Conservation (phyloP, 2,888 invertebrate species). For the Temnothorax unifasciatus region DNA sequence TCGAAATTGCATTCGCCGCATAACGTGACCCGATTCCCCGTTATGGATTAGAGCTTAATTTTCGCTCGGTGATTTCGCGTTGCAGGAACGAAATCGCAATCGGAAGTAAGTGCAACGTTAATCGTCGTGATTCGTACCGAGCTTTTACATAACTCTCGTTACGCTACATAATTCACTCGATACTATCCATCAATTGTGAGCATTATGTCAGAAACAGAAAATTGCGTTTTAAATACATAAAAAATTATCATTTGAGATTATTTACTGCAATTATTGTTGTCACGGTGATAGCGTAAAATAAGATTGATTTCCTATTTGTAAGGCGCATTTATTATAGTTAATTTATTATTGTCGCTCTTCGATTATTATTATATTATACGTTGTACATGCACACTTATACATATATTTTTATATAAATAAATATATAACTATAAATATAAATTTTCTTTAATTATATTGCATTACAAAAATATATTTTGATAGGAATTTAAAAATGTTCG, state of each 20-base stretch:
- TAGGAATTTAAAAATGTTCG: not conserved
- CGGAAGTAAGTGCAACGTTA: conserved; percentile 10
- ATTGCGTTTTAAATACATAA: not conserved
- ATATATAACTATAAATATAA: not conserved
- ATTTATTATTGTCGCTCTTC: not conserved
- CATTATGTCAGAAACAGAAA: not conserved
- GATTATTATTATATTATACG: not conserved
- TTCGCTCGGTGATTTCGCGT: not conserved
- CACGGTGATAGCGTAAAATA: not conserved
- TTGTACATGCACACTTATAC: not conserved
- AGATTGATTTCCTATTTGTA: not conserved
- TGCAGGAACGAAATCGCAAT: not conserved
- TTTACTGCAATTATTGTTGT: conserved; percentile 1
- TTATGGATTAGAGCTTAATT: conserved; percentile 23
- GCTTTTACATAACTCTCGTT: conserved; percentile 4
- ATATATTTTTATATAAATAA: conserved; percentile 12
- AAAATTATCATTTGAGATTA: not conserved
- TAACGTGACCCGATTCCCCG: conserved; percentile 63
- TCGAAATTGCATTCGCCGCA: conserved; percentile 63
- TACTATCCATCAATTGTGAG: conserved; percentile 2
- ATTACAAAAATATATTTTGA: not conserved
- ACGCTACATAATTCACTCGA: conserved; percentile 6
- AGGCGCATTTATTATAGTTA: not conserved
- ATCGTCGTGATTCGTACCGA: not conserved
- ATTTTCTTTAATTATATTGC: not conserved